Evolutionary conservation across 2,113 vertebrate genomes (phyloP).

Genomic region (Anarrhichthys ocellatus): DNA sequence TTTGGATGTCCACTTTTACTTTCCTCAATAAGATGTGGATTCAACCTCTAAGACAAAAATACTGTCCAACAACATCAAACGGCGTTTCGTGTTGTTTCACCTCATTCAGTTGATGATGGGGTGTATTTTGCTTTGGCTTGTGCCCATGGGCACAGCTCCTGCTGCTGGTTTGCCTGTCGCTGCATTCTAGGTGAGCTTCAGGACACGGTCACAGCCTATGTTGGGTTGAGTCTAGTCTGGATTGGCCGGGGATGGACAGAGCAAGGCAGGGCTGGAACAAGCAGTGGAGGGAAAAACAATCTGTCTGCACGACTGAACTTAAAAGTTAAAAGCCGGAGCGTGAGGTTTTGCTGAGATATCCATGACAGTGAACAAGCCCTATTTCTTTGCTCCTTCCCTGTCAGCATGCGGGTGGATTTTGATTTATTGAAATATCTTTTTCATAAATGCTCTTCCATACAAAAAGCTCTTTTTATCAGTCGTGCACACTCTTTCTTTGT

Average conservation of each 20-base stretch:
- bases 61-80: not conserved
- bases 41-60: constrained; percentile 35
- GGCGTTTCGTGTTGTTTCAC: constrained; percentile 39
- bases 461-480: not conserved
- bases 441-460: not conserved
- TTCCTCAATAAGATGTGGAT: constrained; percentile 32
- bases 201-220: constrained; percentile 30
- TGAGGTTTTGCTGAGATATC: constrained; percentile 2
- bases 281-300: constrained; percentile 33
- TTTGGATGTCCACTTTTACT: constrained; percentile 32
- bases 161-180: constrained; percentile 23
- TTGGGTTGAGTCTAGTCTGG: constrained; percentile 24
- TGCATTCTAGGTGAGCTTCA: constrained; percentile 38
- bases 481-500: not conserved
- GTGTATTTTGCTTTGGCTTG: constrained; percentile 60
- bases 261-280: constrained; percentile 26
- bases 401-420: not conserved
- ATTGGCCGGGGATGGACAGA: constrained; percentile 25
- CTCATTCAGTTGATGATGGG: constrained; percentile 27
- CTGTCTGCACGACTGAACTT: constrained; percentile 24
- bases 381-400: not conserved
- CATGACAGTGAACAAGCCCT: constrained; percentile 2
- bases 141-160: not conserved
- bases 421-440: not conserved
- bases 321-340: not conserved